Percentiles rank a stretch among this genome's conserved stretches.
These are phyloP conservation scores for Genyomyrus donnyi DNA, from an alignment of 2,113 vertebrate genomes.

Conservation along the genomic window DNA sequence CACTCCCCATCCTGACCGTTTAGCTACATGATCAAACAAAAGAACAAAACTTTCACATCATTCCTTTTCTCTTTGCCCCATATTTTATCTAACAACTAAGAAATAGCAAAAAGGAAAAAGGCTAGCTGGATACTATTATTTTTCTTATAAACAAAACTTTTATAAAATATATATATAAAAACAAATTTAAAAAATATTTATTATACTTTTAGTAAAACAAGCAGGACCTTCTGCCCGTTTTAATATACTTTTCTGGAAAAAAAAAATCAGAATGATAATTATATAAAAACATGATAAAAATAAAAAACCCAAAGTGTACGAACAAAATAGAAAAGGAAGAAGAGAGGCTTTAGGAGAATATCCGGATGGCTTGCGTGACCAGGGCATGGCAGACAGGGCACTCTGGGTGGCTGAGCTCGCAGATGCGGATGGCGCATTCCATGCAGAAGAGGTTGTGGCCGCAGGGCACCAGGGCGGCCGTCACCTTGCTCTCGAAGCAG, in stretches of 20 bases:
- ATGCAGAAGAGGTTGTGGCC: slow-evolving; percentile 99
- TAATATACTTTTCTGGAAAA: slow-evolving; percentile 64
- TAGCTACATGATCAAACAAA: slow-evolving; percentile 54
- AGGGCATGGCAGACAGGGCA: slow-evolving; percentile 93
- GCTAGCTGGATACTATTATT: slow-evolving; percentile 58
- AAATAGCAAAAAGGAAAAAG: slow-evolving; percentile 49
- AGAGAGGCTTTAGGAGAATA: slow-evolving; percentile 77
- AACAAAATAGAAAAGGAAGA: slow-evolving; percentile 32
- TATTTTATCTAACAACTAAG: slow-evolving; percentile 42
- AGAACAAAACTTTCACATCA: slow-evolving; percentile 63
- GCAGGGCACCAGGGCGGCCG: slow-evolving; percentile 89
- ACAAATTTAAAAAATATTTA: slow-evolving; percentile 73
- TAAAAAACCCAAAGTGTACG: slow-evolving; percentile 41
- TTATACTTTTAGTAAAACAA: slow-evolving; percentile 68
- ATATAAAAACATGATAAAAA: slow-evolving; percentile 50
- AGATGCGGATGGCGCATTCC: slow-evolving; percentile 97
- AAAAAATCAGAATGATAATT: slow-evolving; percentile 24
- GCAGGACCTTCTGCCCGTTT: slow-evolving; percentile 66
- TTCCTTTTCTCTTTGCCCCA: slow-evolving; percentile 50
- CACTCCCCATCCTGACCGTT: background rate
- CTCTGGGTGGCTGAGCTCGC: slow-evolving; percentile 91
- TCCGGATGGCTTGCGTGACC: slow-evolving; percentile 97
- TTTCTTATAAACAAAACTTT: slow-evolving; percentile 71
- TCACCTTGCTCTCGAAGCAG: slow-evolving; percentile 96
- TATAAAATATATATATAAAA: slow-evolving; percentile 76